Evolutionary conservation across 2,888 invertebrate species (phyloP), one percentile per base, ranked within the genome.

Genomic region (Galeruca laticollis): DNA sequence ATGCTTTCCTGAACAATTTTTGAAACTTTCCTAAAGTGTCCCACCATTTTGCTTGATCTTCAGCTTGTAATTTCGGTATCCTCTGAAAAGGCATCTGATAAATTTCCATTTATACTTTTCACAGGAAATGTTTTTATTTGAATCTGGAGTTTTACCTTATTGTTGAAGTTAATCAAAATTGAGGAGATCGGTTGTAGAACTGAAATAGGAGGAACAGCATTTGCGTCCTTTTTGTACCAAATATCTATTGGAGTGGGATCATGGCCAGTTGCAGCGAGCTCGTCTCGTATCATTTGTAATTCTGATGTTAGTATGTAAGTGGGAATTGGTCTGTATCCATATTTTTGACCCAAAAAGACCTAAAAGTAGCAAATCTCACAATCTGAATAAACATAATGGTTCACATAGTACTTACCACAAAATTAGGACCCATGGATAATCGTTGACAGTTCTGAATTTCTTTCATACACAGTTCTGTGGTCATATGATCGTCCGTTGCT

Each of bases 401-500:
- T 26, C 26, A 26, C 26, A 26, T 26, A 26, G 35, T 54, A 80
- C 85, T 83, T 84, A 93, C 98, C 70, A 99, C 97, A 84, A 99
- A 99, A 86, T 98, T 98, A 0, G 98, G 98, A 0, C 98, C 98
- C 94, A 98, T 97, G 1, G 98, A 98, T 1, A 98, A 88, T 2
- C 98, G 89, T 84, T 99, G 98, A 82, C 98, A 99, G 85, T 98
- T 99, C 85, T 96, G 94, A 73, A 99, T 98, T 87, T 99, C 99
- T 74, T 95, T 91, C 96, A 99, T 98, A 83, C 99, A 99, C 0
- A 99, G 90, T 81, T 98, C 97, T 0, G 98, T 98, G 20, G 98
- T 99, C 98, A 98, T 98, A 87, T 99, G 99, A 90, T 99, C 99
- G 81, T 99, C 98, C 0, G 98, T 99, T 0, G 98, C 98, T 86